These are phyloP conservation scores for Argynnis bischoffii DNA, from an alignment of 2,888 invertebrate species.

Conservation along the genomic window DNA sequence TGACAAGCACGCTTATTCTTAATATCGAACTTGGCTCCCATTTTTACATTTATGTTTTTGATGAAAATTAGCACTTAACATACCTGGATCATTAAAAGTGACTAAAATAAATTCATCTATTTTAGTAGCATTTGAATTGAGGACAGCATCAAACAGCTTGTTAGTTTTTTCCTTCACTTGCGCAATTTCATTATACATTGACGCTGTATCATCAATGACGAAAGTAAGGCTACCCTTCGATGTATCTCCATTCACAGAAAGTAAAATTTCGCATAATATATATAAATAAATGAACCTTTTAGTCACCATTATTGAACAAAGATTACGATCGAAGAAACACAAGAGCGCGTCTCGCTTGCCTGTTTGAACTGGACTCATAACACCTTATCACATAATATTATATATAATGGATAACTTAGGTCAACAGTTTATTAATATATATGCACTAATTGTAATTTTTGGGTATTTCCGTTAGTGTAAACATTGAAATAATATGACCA, in stretches of 20 bases:
- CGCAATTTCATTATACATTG: conserved; percentile 58
- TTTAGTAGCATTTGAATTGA: conserved; percentile 50
- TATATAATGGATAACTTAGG: no score
- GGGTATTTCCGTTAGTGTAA: no score
- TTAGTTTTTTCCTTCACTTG: conserved; percentile 53
- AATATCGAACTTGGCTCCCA: no score
- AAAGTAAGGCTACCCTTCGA: conserved; percentile 60
- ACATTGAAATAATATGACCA: no score
- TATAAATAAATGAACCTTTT: neutral
- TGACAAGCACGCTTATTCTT: no score
- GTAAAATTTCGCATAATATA: neutral
- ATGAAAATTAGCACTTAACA: conserved; percentile 37
- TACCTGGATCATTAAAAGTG: conserved; percentile 67
- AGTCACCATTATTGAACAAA: neutral
- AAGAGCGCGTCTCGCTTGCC: no score
- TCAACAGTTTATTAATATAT: no score
- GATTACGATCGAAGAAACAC: neutral
- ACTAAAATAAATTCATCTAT: conserved; percentile 64
- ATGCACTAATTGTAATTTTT: no score
- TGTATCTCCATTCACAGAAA: conserved; percentile 34
- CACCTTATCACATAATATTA: no score
- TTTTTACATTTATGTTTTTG: no score
- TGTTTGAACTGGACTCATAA: no score
- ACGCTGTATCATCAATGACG: conserved; percentile 62
- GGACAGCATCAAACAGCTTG: conserved; percentile 58